phyloP scores from a whole-genome alignment of 2,888 invertebrate species.

The Polyommatus iphigenia region DNA sequence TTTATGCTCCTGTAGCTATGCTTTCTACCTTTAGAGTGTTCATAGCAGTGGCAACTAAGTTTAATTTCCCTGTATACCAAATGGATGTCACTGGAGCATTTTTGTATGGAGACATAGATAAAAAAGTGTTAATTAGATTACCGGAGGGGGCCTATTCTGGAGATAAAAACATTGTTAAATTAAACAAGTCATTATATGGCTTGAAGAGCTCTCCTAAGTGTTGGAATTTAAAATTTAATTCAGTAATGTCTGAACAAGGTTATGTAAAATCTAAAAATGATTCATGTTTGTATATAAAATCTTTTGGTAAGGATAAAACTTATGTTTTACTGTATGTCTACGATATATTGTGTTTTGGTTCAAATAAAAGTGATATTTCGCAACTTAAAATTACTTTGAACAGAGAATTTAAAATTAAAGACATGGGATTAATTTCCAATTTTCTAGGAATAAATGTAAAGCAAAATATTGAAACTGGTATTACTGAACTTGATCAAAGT shows the following conservation, averaged over 20 bases:
- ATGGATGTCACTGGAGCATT: conserved; percentile 42
- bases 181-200: conserved; percentile 39
- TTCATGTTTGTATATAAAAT: conserved; percentile 39
- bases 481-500: conserved; percentile 34
- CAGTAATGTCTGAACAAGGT: conserved; percentile 39
- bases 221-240: conserved; percentile 44
- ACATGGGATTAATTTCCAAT: conserved; percentile 37
- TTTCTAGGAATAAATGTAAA: conserved; percentile 40
- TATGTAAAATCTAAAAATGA: conserved; percentile 41
- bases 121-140: conserved; percentile 37
- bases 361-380: not conserved
- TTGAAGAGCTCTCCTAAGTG: conserved; percentile 39
- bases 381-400: conserved; percentile 32
- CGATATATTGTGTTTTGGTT: not conserved
- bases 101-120: conserved; percentile 38
- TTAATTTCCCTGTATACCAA: conserved; percentile 38
- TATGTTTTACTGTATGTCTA: conserved; percentile 24
- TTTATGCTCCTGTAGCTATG: conserved; percentile 42
- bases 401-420: conserved; percentile 41
- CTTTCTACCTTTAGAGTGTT: conserved; percentile 40
- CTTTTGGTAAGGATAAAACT: conserved; percentile 33
- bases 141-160: conserved; percentile 38
- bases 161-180: conserved; percentile 36
- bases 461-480: conserved; percentile 36
- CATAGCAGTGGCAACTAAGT: conserved; percentile 37